phyloP scores from a whole-genome alignment of 2,797 vertebrate genomes.

The Pipistrellus pygmaeus region DNA sequence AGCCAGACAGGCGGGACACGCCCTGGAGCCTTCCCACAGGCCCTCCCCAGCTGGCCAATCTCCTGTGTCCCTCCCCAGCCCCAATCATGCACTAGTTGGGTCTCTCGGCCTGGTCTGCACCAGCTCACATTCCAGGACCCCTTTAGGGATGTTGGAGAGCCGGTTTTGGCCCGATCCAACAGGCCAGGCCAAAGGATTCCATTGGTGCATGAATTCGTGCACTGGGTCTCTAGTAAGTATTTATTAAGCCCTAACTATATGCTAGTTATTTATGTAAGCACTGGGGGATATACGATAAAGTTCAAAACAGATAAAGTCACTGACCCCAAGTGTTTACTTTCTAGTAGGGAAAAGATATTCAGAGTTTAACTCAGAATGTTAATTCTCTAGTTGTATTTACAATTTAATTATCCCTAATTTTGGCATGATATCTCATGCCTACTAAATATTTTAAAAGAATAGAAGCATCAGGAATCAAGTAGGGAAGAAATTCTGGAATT shows the following conservation, averaged over 20 bases:
- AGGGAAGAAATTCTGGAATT: neutral
- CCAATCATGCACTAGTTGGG: too few species aligned
- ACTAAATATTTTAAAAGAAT: conserved; percentile 35
- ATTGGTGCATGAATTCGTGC: too few species aligned
- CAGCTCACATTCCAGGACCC: too few species aligned
- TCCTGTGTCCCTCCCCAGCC: too few species aligned
- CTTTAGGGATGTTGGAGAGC: too few species aligned
- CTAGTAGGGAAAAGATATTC: neutral
- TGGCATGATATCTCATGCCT: conserved; percentile 1
- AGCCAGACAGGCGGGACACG: rapidly evolving
- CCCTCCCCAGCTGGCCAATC: too few species aligned
- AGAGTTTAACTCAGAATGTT: neutral
- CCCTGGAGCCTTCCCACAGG: too few species aligned
- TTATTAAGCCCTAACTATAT: neutral
- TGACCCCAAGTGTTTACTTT: neutral
- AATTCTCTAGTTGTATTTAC: neutral
- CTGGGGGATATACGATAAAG: neutral
- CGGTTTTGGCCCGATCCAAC: too few species aligned
- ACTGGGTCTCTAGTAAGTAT: neutral
- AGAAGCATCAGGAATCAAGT: conserved; percentile 25
- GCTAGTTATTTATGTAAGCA: conserved; percentile 1
- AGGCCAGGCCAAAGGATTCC: too few species aligned
- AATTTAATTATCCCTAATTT: conserved; percentile 58
- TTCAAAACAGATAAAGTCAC: neutral
- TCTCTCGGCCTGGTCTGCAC: too few species aligned